A percentile compares a stretch with the other conserved stretches of the same genome.
Conservation (phyloP, 2,797 vertebrate species). For the Parotocinclus haroldoi region DNA sequence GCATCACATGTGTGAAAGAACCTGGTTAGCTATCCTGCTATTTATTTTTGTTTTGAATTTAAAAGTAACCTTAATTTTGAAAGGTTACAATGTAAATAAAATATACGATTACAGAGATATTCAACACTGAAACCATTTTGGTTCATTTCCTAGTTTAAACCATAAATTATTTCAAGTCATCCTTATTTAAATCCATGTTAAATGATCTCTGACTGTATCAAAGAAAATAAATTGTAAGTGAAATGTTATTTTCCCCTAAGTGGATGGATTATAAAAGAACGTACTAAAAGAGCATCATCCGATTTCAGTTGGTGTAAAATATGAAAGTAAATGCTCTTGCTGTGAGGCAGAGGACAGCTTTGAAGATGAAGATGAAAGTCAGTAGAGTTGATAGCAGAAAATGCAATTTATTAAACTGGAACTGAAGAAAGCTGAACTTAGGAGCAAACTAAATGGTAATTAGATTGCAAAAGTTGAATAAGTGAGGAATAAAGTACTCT, state of each 20-base stretch:
- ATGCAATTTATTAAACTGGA: conserved; percentile 9
- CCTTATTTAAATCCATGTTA: conserved; percentile 29
- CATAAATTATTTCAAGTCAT: too few relatives aligned
- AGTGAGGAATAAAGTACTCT: too few relatives aligned
- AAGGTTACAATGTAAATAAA: too few relatives aligned
- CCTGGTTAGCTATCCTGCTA: too few relatives aligned
- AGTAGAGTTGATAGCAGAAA: conserved; percentile 28
- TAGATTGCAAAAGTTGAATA: conserved; percentile 4
- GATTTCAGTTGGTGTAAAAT: conserved; percentile 26
- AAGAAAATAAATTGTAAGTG: conserved; percentile 35
- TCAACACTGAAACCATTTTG: too few relatives aligned
- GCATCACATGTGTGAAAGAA: too few relatives aligned
- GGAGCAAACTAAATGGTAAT: conserved; percentile 4
- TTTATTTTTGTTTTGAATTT: too few relatives aligned
- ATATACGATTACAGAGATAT: too few relatives aligned
- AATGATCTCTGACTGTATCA: conserved; percentile 21
- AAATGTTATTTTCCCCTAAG: conserved; percentile 23
- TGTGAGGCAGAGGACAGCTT: conserved; percentile 41
- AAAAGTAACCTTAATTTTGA: too few relatives aligned
- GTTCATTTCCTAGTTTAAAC: too few relatives aligned
- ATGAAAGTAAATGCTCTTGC: conserved; percentile 18
- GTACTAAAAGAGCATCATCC: conserved; percentile 18
- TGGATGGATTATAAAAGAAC: too few relatives aligned
- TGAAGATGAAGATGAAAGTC: conserved; percentile 52
- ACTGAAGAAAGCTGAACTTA: conserved; percentile 12